Evolutionary conservation across 92 coral and sea anemone genomes (phyloP).

Genomic region (Parazoanthus atlanticus): DNA sequence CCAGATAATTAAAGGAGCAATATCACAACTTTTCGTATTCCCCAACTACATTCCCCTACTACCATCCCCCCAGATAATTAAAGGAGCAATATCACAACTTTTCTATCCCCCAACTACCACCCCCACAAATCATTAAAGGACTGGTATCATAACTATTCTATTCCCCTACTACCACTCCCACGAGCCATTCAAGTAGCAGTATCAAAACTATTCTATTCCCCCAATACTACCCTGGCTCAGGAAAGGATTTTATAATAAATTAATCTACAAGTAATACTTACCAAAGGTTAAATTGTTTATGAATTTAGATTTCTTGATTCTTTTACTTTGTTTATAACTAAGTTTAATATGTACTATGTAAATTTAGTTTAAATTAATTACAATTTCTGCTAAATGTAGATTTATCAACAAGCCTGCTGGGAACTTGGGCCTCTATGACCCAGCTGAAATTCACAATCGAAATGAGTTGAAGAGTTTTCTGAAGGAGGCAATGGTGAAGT

Average conservation of each 20-base stretch:
- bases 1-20: background rate
- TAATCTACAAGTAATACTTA: too few species aligned
- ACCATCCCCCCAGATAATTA: background rate
- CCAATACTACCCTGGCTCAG: too few species aligned
- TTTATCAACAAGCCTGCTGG: conserved; percentile 92
- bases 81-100: background rate
- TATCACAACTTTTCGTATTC: background rate
- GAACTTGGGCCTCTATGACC: conserved; percentile 93
- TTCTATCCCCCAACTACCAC: background rate
- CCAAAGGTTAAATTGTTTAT: too few species aligned
- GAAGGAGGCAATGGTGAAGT: conserved; percentile 92
- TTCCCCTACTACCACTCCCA: background rate
- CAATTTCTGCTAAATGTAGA: conserved; percentile 46
- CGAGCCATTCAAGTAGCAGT: background rate
- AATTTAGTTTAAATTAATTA: background rate
- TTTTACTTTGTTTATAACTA: background rate
- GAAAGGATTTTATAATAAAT: too few species aligned
- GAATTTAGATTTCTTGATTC: too few species aligned
- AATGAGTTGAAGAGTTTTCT: conserved; percentile 85
- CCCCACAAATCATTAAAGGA: background rate
- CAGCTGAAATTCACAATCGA: conserved; percentile 98
- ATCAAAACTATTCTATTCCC: too few species aligned
- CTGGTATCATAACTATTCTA: background rate
- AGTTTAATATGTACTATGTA: background rate
- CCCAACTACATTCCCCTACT: too few species aligned